Base-by-base conservation (phyloP, 2,888 invertebrate genomes). In the Chaitophorus viminalis region DNA sequence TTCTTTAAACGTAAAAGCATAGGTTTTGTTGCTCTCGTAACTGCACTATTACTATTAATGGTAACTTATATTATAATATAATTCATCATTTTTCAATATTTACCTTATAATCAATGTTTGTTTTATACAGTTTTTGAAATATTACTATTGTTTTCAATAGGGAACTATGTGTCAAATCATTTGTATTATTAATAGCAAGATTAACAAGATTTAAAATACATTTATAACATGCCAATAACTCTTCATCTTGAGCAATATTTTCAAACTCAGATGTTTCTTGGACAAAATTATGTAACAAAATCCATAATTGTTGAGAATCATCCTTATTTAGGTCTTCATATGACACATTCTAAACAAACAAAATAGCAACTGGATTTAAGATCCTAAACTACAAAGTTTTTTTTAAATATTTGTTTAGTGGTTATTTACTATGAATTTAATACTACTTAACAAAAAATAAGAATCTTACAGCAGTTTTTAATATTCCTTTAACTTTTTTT, bases 91-190 rank as follows among this genome's bases (percentile, higher is more conserved):
- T 25, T 60, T 25, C 21, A 60, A 39, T 36, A 86, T 60, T 79
- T 72, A 86, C 86, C 86, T 54, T 86, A 29, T 60, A 21, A 1
- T 78, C 54, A 60, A 78, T 25, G 54, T 79, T 54, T 86, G 0
- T 14, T 31, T 52, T 52, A 54, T 75, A 77, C 29, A 77, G 31
- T 52, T 18, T 52, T 77, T 77, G 77, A 77, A 77, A 77, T 52
- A 77, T 1, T 0, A 52, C 1, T 17, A 77, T 31, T 1, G 29
- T 77, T 29, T 77, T 77, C 14, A 29, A 17, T 31, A 52, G 52
- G 5, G 31, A 14, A 11, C 31, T 29, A 54, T 77, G 11, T 54
- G 1, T 29, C 11, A 29, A 29, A n/a, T 77, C 54, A 31, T 29
- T n/a, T 5, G 52, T 18, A 77, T 18, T 52, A 14, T 52, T 2